A percentile compares a stretch with the other conserved stretches of the same genome.
These are phyloP conservation scores for Telmatochromis brichardi DNA, from an alignment of 2,113 vertebrate species.

Conservation along the genomic window DNA sequence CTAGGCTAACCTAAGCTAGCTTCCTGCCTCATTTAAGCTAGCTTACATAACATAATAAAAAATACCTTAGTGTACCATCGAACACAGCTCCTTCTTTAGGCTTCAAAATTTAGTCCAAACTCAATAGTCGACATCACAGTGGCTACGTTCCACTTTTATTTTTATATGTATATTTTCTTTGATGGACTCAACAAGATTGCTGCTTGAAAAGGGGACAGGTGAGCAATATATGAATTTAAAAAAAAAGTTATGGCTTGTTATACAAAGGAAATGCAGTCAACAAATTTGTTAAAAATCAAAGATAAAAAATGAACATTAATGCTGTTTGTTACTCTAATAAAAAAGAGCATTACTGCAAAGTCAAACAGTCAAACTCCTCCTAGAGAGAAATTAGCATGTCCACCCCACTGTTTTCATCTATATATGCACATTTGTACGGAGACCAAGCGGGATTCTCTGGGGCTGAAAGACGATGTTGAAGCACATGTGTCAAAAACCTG, in stretches of 20 bases:
- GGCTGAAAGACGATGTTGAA: rapidly evolving
- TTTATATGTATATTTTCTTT: background rate
- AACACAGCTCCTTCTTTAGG: background rate
- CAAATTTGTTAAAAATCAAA: background rate
- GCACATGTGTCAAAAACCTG: background rate
- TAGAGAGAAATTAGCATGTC: background rate
- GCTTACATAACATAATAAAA: background rate
- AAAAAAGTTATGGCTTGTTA: background rate
- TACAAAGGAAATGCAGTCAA: background rate
- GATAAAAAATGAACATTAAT: background rate
- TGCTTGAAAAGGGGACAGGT: background rate
- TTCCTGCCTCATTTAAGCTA: background rate
- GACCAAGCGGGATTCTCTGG: background rate
- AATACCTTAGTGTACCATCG: background rate
- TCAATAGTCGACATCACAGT: background rate
- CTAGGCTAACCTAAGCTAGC: background rate
- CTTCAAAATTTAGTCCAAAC: background rate
- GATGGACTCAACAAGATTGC: background rate
- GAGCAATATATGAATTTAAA: background rate
- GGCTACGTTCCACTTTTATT: background rate
- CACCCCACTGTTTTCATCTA: background rate
- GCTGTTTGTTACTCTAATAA: background rate
- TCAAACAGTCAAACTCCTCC: background rate
- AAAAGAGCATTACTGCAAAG: background rate
- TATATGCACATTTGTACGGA: background rate